Evolutionary conservation across 2,113 vertebrate genomes (phyloP).

Genomic region (Cathartes aura): DNA sequence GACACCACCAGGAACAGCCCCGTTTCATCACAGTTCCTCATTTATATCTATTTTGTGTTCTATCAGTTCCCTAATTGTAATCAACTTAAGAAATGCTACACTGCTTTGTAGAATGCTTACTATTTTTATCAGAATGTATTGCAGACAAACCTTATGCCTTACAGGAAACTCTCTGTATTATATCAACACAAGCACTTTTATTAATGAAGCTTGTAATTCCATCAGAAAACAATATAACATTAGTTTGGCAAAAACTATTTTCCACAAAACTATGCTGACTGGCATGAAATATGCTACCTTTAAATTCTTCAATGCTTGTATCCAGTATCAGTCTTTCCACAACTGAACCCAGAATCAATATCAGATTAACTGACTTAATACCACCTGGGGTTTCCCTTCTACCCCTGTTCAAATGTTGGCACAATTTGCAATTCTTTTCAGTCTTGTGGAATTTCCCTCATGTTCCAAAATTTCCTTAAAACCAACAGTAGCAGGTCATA

Average conservation of each 20-base stretch:
- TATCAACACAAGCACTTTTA: background rate
- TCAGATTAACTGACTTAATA: background rate
- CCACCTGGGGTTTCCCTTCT: background rate
- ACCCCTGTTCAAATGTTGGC: background rate
- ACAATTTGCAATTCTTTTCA: background rate
- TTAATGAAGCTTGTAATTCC: conserved; percentile 19
- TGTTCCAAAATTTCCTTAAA: background rate
- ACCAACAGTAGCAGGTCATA: background rate
- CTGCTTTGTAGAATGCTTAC: background rate
- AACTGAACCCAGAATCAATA: background rate
- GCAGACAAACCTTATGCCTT: background rate
- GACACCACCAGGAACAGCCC: background rate
- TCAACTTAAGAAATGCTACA: background rate
- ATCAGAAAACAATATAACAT: background rate
- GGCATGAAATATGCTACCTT: background rate
- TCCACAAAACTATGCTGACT: background rate
- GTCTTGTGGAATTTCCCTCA: background rate
- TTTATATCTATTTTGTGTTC: background rate
- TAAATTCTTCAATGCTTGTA: background rate
- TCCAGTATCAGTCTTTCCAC: background rate
- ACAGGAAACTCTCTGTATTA: background rate
- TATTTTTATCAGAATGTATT: background rate
- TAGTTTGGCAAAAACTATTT: background rate
- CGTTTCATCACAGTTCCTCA: background rate
- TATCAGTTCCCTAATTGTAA: background rate